Conservation (phyloP, 2,797 vertebrate species). For the Sebastes steindachneri region DNA sequence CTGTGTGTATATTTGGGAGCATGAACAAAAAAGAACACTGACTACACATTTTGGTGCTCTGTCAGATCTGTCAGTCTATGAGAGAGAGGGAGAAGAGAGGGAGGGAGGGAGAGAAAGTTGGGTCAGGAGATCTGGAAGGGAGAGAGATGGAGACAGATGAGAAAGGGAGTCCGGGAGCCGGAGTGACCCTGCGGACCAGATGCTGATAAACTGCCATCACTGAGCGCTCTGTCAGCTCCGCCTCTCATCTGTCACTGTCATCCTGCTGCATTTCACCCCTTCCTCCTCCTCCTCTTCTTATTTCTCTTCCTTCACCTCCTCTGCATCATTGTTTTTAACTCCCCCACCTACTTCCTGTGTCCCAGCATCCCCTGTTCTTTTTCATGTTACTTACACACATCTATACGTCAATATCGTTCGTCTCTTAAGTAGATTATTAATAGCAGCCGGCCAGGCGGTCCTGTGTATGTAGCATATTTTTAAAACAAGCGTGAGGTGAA, state of each 20-base stretch:
- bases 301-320: constrained; percentile 11
- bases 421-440: constrained; percentile 18
- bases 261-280: constrained; percentile 24
- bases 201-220: constrained; percentile 75
- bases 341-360: background rate
- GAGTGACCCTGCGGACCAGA: constrained; percentile 70
- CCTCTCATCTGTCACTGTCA: constrained; percentile 74
- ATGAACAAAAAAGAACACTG: background rate
- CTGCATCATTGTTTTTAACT: background rate
- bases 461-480: background rate
- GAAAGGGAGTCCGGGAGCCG: constrained; percentile 53
- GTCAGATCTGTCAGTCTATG: constrained; percentile 48
- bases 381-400: background rate
- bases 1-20: background rate
- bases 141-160: constrained; percentile 64
- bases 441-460: background rate
- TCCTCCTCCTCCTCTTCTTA: background rate
- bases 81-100: constrained; percentile 11
- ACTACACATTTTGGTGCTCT: constrained; percentile 18
- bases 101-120: constrained; percentile 14
- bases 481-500: background rate
- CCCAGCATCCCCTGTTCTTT: background rate
- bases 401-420: background rate
- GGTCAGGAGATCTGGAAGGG: constrained; percentile 40
- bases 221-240: constrained; percentile 66